Conservation (phyloP, 2,113 vertebrate genomes). For the Hylia prasina region DNA sequence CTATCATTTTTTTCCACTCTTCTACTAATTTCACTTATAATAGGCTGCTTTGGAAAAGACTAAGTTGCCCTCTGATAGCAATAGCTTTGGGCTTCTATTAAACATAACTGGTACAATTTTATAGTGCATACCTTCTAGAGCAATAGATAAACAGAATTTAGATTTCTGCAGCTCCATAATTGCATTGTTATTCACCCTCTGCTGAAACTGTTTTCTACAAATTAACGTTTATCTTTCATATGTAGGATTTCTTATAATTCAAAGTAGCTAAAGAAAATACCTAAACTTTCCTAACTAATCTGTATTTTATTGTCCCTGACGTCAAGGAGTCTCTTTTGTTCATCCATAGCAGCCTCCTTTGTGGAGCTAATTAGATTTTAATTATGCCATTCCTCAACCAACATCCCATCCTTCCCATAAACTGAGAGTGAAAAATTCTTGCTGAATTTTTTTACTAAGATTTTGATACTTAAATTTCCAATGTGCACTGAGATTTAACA, state of each 20-base stretch:
- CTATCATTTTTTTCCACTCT: not conserved
- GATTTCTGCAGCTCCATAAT: not conserved
- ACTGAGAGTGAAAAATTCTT: not conserved
- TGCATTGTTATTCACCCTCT: not conserved
- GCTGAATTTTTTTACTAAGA: not conserved
- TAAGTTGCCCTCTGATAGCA: not conserved
- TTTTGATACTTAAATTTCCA: not conserved
- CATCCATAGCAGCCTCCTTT: not conserved
- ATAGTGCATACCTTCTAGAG: not conserved
- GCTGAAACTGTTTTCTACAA: not conserved
- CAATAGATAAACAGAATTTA: not conserved
- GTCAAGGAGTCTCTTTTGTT: not conserved
- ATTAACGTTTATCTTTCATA: not conserved
- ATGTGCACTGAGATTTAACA: not conserved
- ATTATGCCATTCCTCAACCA: not conserved
- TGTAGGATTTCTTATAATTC: not conserved
- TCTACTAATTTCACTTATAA: not conserved
- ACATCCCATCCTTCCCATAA: not conserved
- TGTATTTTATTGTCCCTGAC: not conserved
- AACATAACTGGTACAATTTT: not conserved
- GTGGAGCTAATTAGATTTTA: not conserved
- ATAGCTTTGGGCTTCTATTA: not conserved
- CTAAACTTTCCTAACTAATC: not conserved
- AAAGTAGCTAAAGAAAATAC: not conserved
- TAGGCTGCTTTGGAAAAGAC: not conserved